A percentile compares a stretch with the other conserved stretches of the same genome.
phyloP scores from a whole-genome alignment of 2,888 invertebrate genomes.

The Diarsia mendica region DNA sequence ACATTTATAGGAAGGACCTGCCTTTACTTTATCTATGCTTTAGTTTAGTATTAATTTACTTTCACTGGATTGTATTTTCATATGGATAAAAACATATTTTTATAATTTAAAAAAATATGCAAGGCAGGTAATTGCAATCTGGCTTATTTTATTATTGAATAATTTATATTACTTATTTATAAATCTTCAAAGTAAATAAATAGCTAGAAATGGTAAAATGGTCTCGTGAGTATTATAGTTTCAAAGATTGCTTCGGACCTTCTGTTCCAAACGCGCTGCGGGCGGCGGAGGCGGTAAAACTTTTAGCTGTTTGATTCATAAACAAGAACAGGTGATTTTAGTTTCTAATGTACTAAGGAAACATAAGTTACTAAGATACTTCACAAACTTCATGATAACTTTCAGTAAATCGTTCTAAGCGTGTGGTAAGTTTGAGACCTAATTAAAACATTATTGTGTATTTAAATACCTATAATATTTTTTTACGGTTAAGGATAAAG shows the following conservation, averaged over 20 bases:
- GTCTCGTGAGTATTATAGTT: neutral
- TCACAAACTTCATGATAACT: neutral
- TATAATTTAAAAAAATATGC: neutral
- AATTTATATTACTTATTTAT: neutral
- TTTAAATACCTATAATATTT: no score
- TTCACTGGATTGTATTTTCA: neutral
- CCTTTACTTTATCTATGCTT: neutral
- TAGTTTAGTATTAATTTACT: neutral
- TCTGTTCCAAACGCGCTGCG: neutral
- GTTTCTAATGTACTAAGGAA: constrained; percentile 70
- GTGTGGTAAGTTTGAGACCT: no score
- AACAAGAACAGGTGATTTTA: constrained; percentile 74
- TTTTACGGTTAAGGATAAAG: neutral
- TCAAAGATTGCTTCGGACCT: neutral
- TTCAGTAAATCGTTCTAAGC: neutral
- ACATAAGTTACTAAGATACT: constrained; percentile 66
- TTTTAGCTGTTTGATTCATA: constrained; percentile 28
- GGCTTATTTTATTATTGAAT: neutral
- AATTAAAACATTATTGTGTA: no score
- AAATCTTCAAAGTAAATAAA: neutral
- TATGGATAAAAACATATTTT: neutral
- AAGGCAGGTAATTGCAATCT: neutral
- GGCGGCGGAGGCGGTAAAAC: neutral
- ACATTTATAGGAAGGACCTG: neutral
- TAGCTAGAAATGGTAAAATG: neutral